A percentile compares a stretch with the other conserved stretches of the same genome.
These are phyloP conservation scores for Planiliza haematocheilus DNA, from an alignment of 2,113 vertebrate species.

Conservation along the genomic window DNA sequence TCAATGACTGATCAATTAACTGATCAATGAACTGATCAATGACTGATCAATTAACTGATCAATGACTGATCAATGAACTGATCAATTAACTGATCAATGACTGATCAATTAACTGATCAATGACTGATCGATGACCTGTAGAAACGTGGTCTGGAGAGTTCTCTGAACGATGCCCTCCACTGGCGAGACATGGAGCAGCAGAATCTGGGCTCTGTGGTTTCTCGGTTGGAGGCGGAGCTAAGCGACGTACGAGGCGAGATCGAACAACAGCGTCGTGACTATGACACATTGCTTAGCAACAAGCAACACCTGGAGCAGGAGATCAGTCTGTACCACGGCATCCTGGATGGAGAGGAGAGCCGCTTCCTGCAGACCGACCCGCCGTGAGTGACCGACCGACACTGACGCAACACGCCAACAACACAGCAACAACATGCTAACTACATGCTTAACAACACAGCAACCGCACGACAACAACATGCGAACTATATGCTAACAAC, in stretches of 20 bases:
- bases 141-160: slow-evolving; percentile 95
- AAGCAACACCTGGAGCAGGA: slow-evolving; percentile 90
- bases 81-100: no score
- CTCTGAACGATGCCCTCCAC: slow-evolving; percentile 89
- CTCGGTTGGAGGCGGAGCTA: slow-evolving; percentile 92
- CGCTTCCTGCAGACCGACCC: slow-evolving; percentile 68
- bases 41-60: no score
- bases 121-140: slow-evolving; percentile 42
- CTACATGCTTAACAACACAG: no score
- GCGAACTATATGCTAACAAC: no score
- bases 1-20: neutral
- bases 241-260: slow-evolving; percentile 86
- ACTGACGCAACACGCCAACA: no score
- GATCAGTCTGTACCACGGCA: slow-evolving; percentile 88
- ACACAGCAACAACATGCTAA: neutral
- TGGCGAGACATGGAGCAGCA: slow-evolving; percentile 95
- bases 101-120: no score
- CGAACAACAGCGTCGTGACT: slow-evolving; percentile 88
- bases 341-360: slow-evolving; percentile 91
- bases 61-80: no score
- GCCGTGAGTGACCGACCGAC: slow-evolving; percentile 67
- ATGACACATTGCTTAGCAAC: slow-evolving; percentile 85
- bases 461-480: no score
- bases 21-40: neutral
- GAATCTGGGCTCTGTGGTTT: slow-evolving; percentile 91